Conservation (phyloP, 2,113 vertebrate genomes). For the Tenrec ecaudatus region DNA sequence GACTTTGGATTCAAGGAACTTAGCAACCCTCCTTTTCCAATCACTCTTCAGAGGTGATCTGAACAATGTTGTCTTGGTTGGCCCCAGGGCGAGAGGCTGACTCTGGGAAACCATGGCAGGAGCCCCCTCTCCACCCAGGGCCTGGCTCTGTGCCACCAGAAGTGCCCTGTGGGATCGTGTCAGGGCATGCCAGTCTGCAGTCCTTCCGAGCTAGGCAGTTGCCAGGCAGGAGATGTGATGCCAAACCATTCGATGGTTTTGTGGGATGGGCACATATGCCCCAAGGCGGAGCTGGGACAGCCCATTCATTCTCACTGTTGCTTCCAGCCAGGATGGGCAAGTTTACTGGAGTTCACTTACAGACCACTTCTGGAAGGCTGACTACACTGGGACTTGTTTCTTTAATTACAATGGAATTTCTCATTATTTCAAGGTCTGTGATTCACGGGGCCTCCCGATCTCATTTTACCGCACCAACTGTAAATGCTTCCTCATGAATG, state of each 20-base stretch:
- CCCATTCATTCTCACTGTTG: conserved; percentile 47
- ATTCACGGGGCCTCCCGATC: neutral
- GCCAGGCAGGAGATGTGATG: conserved; percentile 56
- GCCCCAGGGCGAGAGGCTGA: neutral
- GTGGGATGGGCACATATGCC: conserved; percentile 59
- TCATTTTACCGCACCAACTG: conserved; percentile 34
- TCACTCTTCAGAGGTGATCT: neutral
- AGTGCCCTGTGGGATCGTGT: neutral
- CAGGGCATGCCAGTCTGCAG: neutral
- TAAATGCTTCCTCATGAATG: conserved; percentile 18
- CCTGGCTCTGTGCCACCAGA: conserved; percentile 1
- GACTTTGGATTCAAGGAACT: neutral
- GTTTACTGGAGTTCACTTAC: conserved; percentile 46
- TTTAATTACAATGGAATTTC: conserved; percentile 56
- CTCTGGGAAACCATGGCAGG: neutral
- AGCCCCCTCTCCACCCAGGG: neutral
- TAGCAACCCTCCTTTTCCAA: neutral
- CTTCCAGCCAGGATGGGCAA: conserved; percentile 54
- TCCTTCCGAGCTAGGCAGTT: neutral
- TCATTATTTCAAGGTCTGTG: conserved; percentile 38
- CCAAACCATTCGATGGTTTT: conserved; percentile 67
- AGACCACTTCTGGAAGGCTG: conserved; percentile 30
- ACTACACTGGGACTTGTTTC: conserved; percentile 59
- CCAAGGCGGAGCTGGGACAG: neutral
- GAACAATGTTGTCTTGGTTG: neutral